These are phyloP conservation scores for Lamprotornis superbus DNA, from an alignment of 2,113 vertebrate genomes.

Conservation along the genomic window DNA sequence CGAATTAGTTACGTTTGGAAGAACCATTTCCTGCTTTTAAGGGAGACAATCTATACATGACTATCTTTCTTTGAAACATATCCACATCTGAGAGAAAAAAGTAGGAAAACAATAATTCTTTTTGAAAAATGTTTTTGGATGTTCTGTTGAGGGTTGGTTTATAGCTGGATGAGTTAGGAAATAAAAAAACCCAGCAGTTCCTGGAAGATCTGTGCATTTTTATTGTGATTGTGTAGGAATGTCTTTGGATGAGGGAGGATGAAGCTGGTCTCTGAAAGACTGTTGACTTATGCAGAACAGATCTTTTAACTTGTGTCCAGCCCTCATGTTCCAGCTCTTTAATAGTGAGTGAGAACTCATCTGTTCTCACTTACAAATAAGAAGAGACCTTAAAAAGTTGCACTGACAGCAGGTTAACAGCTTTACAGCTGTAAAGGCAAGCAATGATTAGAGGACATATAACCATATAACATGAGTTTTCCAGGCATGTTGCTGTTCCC, in stretches of 20 bases:
- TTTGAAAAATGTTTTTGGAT: background rate
- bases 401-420: background rate
- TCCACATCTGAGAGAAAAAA: background rate
- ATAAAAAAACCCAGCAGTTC: background rate
- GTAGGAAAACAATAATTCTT: background rate
- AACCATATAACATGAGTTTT: background rate
- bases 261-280: background rate
- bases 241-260: background rate
- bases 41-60: background rate
- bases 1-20: background rate
- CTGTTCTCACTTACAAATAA: constrained; percentile 3
- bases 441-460: background rate
- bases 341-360: background rate
- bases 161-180: background rate
- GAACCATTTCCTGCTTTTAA: background rate
- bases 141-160: background rate
- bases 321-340: background rate
- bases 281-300: background rate
- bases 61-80: background rate
- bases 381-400: background rate
- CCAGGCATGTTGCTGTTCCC: background rate
- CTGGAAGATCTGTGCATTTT: background rate
- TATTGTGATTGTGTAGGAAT: background rate
- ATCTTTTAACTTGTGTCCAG: background rate
- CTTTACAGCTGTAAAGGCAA: background rate